Evolutionary conservation across 2,113 vertebrate species (phyloP).

Genomic region (Lasiurus cinereus): DNA sequence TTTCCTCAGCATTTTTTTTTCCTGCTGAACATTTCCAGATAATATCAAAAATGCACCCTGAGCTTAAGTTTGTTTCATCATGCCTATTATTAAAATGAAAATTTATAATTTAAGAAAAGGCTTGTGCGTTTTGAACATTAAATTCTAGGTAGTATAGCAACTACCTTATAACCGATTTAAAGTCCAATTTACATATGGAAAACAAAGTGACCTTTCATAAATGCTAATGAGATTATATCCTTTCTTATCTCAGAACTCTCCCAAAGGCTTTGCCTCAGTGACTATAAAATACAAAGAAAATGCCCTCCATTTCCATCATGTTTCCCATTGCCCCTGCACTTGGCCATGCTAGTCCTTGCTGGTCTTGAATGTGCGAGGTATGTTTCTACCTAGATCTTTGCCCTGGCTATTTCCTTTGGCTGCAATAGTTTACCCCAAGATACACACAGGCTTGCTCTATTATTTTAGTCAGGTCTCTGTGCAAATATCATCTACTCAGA

Average conservation of each 20-base stretch:
- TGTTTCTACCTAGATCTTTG: not conserved
- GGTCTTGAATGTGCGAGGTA: not conserved
- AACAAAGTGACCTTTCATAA: constrained; percentile 65
- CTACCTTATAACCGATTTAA: not conserved
- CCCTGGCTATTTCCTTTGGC: not conserved
- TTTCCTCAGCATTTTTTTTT: constrained; percentile 50
- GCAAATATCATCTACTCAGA: not conserved
- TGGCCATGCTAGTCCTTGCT: not conserved
- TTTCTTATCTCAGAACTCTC: constrained; percentile 52
- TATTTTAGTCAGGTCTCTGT: not conserved
- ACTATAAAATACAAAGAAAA: not conserved
- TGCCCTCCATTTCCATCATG: not conserved
- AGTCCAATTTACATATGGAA: constrained; percentile 43
- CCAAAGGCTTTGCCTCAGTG: constrained; percentile 2
- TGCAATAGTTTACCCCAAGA: not conserved
- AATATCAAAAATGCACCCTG: constrained; percentile 43
- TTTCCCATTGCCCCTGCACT: too few relatives aligned
- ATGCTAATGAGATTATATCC: constrained; percentile 11
- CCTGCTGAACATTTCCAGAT: constrained; percentile 38
- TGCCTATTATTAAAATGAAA: constrained; percentile 66
- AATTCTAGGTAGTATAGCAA: too few relatives aligned
- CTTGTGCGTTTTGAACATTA: not conserved
- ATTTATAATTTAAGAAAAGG: constrained; percentile 46
- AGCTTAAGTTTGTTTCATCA: constrained; percentile 43
- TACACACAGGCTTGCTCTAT: not conserved